Base-by-base conservation (phyloP, 2,113 vertebrate genomes). In the Rana temporaria region DNA sequence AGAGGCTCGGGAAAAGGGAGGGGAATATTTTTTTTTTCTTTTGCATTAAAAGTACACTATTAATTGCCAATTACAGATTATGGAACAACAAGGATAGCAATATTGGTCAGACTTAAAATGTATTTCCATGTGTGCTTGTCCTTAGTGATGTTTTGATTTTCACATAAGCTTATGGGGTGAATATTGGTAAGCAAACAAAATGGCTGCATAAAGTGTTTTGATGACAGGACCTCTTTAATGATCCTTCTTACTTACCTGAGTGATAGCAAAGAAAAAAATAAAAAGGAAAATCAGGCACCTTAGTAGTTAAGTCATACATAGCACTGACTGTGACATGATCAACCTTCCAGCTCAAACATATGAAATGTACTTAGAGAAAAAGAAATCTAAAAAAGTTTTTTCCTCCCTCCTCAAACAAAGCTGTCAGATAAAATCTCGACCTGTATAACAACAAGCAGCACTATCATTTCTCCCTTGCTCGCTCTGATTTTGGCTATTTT, bases 241-340 rank as follows among this genome's bases (percentile, higher is more conserved):
- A 74, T 87, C 88, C 92, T 63, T 89, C 88, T 91, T 92, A 91
- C 94, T 76, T 94, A 94, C 94, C 94, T 95, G 94, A 95, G 94
- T 93, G 94, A 92, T 91, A 92, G 93, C 92, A 92, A 93, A 92
- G 91, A 86, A 48, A 48, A 48, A 48, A 38, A 30, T 30, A 30
- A 38, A 91, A 20, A 63, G 4, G 3, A 20, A 92, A 92, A 92
- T 92, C 94, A 94, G 94, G 94, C 94, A 95, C 93, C 93, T 93
- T 88, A 94, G 93, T 91, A 89, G 88, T 89, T 92, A 91, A 90
- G 60, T 75, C 72, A 75, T 75, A 90, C 91, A 89, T 89, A 89
- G 92, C 92, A 91, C 91, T 90, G 90, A 92, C 93, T 88, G 88
- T 90, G 87, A 89, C 87, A 88, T 89, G 90, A 91, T 91, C 86